These are phyloP conservation scores for Thamnophis elegans DNA, from an alignment of 2,797 vertebrate species.

Conservation along the genomic window DNA sequence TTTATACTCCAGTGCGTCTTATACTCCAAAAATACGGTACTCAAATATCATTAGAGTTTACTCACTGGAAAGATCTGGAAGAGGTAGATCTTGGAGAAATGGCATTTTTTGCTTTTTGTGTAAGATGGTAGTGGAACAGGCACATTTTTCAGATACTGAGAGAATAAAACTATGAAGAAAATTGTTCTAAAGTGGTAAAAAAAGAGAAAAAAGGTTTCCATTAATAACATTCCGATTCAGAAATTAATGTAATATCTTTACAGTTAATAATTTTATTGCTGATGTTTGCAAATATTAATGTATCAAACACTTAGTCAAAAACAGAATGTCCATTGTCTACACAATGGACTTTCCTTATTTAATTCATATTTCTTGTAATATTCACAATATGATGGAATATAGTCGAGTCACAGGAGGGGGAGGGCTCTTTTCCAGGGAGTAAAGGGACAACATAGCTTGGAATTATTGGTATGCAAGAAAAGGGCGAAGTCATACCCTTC, in stretches of 20 bases:
- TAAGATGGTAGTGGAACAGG: constrained; percentile 80
- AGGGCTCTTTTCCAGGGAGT: not conserved
- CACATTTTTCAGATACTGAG: constrained; percentile 90
- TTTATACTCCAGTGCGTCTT: no score
- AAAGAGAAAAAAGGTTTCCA: not conserved
- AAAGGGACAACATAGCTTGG: not conserved
- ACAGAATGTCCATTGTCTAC: not conserved
- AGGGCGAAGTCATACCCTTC: not conserved
- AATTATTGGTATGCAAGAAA: not conserved
- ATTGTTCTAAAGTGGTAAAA: constrained; percentile 79
- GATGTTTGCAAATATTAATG: not conserved
- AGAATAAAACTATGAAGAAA: constrained; percentile 89
- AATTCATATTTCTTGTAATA: not conserved
- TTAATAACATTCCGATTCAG: not conserved
- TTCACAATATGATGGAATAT: not conserved
- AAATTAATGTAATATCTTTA: not conserved
- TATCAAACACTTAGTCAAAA: not conserved
- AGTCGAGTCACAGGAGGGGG: not conserved
- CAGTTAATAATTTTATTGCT: not conserved
- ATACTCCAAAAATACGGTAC: not conserved
- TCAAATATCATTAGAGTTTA: not conserved
- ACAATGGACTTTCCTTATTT: not conserved
- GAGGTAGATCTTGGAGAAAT: constrained; percentile 75
- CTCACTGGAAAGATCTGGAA: constrained; percentile 96
- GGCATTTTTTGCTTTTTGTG: constrained; percentile 77